These are phyloP conservation scores for Hydropotes inermis DNA, from an alignment of 2,113 vertebrate genomes.

Conservation along the genomic window DNA sequence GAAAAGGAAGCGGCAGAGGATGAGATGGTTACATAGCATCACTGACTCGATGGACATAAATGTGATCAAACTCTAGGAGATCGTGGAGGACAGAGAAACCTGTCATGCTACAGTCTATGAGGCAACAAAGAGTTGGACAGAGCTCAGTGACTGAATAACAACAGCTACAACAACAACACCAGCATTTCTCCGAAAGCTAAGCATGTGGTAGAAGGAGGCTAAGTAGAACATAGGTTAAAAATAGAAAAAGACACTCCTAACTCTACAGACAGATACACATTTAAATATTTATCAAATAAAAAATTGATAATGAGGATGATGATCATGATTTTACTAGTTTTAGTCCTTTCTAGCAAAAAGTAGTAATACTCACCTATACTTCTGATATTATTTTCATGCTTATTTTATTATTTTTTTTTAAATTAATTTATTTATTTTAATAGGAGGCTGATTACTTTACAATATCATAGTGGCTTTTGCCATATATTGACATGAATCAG, in stretches of 20 bases:
- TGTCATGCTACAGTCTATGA: background rate
- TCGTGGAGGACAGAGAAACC: background rate
- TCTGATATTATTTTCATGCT: background rate
- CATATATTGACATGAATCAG: background rate
- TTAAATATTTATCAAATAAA: background rate
- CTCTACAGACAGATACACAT: background rate
- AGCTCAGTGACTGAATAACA: background rate
- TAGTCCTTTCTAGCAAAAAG: background rate
- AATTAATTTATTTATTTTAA: background rate
- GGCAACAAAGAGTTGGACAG: background rate
- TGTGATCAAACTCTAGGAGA: background rate
- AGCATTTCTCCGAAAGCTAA: background rate
- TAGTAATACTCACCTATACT: background rate
- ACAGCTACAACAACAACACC: background rate
- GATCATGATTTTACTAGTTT: background rate
- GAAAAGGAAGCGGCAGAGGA: background rate
- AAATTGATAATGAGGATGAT: background rate
- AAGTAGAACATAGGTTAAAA: background rate
- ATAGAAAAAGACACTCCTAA: background rate
- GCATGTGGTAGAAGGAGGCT: background rate
- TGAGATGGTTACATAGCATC: background rate
- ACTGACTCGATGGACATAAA: background rate
- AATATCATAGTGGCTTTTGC: background rate
- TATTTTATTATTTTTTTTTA: background rate
- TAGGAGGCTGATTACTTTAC: background rate